Evolutionary conservation across 2,888 invertebrate genomes (phyloP).

Genomic region (Beris chalybata): DNA sequence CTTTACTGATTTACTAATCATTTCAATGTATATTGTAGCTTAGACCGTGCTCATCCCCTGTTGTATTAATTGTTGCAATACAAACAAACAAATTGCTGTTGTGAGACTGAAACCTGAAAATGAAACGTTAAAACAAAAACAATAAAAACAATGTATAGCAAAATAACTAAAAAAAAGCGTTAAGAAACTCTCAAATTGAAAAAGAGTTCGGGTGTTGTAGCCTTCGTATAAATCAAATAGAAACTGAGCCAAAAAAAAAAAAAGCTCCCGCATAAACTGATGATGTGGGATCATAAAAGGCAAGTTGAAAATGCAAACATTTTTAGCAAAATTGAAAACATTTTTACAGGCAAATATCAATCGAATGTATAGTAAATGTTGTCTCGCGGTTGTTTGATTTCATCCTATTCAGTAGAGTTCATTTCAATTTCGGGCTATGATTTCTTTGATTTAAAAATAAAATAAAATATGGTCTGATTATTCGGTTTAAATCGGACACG

Average conservation of each 20-base stretch:
- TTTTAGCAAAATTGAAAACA: constrained; percentile 22
- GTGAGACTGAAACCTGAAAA: constrained; percentile 34
- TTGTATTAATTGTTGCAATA: constrained; percentile 35
- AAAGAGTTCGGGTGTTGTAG: constrained; percentile 1
- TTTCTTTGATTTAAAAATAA: too few relatives aligned
- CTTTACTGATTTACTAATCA: constrained; percentile 34
- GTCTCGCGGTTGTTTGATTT: not conserved
- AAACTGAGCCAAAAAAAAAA: constrained; percentile 2
- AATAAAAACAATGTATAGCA: constrained; percentile 8
- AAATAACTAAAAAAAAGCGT: not conserved
- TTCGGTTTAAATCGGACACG: too few relatives aligned
- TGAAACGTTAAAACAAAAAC: constrained; percentile 16
- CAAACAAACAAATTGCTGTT: constrained; percentile 38
- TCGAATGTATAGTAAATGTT: constrained; percentile 2
- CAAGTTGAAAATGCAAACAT: constrained; percentile 33
- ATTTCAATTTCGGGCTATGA: too few relatives aligned
- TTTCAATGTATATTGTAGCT: constrained; percentile 40
- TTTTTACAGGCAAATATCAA: constrained; percentile 17
- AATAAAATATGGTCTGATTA: too few relatives aligned
- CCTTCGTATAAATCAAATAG: constrained; percentile 15
- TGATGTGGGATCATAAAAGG: constrained; percentile 36
- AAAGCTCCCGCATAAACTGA: constrained; percentile 11
- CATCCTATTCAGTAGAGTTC: not conserved
- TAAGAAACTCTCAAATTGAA: not conserved
- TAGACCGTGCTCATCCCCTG: constrained; percentile 38